These are phyloP conservation scores for Pangasius krempfi DNA, from an alignment of 2,797 vertebrate genomes.

Conservation along the genomic window DNA sequence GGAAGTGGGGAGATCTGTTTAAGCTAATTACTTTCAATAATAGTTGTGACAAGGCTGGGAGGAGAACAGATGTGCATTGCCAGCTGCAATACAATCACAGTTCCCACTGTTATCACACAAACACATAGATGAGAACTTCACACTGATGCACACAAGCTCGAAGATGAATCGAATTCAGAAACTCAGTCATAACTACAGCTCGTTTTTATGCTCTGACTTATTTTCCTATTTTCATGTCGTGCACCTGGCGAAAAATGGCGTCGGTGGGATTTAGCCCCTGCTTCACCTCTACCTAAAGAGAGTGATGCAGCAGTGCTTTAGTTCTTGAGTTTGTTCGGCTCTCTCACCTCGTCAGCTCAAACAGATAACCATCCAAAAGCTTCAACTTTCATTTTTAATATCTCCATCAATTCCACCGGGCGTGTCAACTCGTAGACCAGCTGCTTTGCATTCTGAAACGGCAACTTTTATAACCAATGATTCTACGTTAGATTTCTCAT, in stretches of 20 bases:
- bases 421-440: neutral
- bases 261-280: neutral
- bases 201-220: neutral
- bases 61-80: constrained; percentile 71
- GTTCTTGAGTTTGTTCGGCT: neutral
- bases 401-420: too few relatives aligned
- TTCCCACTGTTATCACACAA: constrained; percentile 56
- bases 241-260: neutral
- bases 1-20: constrained; percentile 47
- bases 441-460: neutral
- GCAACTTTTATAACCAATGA: neutral
- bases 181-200: neutral
- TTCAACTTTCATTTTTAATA: neutral
- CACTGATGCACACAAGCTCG: neutral
- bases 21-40: constrained; percentile 76
- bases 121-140: neutral
- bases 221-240: neutral
- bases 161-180: neutral
- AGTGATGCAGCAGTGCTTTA: neutral
- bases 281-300: neutral
- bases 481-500: neutral
- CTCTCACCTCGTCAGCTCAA: neutral
- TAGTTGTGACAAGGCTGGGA: constrained; percentile 71
- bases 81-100: constrained; percentile 66
- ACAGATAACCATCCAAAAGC: neutral